These are phyloP conservation scores for Eupithecia subumbrata DNA, from an alignment of 2,888 invertebrate genomes.

Conservation along the genomic window DNA sequence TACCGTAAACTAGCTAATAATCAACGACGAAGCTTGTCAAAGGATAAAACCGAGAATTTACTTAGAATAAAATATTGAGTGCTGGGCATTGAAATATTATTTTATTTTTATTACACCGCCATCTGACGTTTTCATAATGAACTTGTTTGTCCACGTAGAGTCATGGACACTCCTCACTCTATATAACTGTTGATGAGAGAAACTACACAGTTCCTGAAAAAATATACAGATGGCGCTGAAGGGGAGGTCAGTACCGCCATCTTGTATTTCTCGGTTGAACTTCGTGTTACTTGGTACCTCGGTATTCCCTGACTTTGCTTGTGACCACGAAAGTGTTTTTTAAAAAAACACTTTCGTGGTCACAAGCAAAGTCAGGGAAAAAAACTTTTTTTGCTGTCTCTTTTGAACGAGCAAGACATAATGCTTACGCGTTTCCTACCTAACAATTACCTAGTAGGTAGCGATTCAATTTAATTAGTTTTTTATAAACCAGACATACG, in stretches of 20 bases:
- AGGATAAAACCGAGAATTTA: slow-evolving; percentile 24
- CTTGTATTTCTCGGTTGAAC: slow-evolving; percentile 9
- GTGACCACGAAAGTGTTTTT: background rate
- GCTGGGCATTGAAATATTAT: slow-evolving; percentile 23
- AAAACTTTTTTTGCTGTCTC: background rate
- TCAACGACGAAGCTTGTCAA: slow-evolving; percentile 44
- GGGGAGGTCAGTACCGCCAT: background rate
- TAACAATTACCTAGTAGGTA: background rate
- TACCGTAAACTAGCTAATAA: background rate
- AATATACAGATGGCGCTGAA: slow-evolving; percentile 13
- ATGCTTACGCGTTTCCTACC: background rate
- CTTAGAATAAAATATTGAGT: slow-evolving; percentile 17
- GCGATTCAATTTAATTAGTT: too few species aligned
- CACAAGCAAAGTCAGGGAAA: background rate
- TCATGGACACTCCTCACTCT: background rate
- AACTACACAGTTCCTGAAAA: background rate
- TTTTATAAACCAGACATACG: too few species aligned
- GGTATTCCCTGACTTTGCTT: background rate
- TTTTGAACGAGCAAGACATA: background rate
- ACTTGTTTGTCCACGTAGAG: background rate
- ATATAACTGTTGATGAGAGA: background rate
- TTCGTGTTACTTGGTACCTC: background rate
- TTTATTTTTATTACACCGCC: slow-evolving; percentile 13
- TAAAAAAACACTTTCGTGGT: background rate
- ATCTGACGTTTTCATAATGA: slow-evolving; percentile 5